Base-by-base conservation (phyloP, 2,888 invertebrate genomes). In the Augochlorella aurata region DNA sequence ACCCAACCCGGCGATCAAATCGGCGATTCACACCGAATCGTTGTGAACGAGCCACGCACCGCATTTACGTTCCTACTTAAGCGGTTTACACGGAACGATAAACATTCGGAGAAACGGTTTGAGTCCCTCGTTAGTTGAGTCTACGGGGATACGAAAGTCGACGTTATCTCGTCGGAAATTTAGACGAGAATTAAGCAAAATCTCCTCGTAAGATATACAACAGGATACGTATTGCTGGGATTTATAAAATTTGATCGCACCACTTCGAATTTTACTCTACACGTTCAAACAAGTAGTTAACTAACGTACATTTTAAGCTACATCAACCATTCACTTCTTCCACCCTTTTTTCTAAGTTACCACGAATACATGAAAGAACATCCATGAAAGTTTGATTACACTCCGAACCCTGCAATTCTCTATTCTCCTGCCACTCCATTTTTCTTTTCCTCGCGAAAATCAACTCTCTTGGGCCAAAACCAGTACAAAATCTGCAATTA, bases 1-100 rank as follows among this genome's bases (percentile, higher is more conserved):
- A 58, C 21, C 54, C 21, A 54, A 21, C 12, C 2, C 14, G 14
- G 54, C 14, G 2, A 58, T 58, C 14, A 5, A 21, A 14, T 10
- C n/a, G n/a, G n/a, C n/a, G 29, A 47, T 24, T 52, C 52, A 61
- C 49, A 24, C 24, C 16, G 54, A 18, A 21, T 12, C 21, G 45
- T n/a, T 61, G 61, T 29, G 16, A 47, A 68, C 52, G 63, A 29
- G 16, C 38, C 54, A 44, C 47, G 18, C 29, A 50, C 49, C 70
- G 54, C 54, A 50, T 80, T 80, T 73, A 73, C 68, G 67, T 73
- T 72, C 68, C 68, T 47, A 63, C 52, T 79, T 50, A 65, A 81
- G 49, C 54, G 58, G 65, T 66, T 81, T 80, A 73, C 63, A 54
- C 63, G 14, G 2, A 5, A 12, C 12, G 74, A 69, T 65, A 80